Base-by-base conservation (phyloP, 2,113 vertebrate genomes). In the Manacus vitellinus region DNA sequence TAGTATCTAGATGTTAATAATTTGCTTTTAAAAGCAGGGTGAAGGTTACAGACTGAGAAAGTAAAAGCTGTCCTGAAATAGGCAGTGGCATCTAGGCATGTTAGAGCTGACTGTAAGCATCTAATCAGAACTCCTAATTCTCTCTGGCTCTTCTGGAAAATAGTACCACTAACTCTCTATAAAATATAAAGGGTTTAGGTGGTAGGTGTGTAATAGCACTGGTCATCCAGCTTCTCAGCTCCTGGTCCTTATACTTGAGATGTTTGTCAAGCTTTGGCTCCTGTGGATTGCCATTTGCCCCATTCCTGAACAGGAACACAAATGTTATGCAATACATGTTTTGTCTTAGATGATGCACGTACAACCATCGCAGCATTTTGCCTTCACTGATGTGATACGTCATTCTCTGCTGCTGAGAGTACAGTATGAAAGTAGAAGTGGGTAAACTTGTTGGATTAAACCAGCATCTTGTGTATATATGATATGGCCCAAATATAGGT, bases 341-440 rank as follows among this genome's bases (percentile, higher is more conserved):
- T 62, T 44, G 12, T 62, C 46, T 77, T 67, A 16, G 21, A 31
- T 0, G 1, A 31, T 39, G 25, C 8, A 4, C 0, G 0, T 54
- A 4, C 17, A 24, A 14, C 21, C 14, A 8, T 43, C 0, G 1
- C 25, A 39, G 18, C 3, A 6, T 19, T 55, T 80, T 46, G n/a
- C 35, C 37, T 71, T 84, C 35, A 23, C 15, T 83, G 72, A 15
- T 39, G 19, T 0, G 4, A 21, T 47, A n/a, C 3, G 0, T 49
- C 15, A 15, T 63, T 68, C 23, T 81, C 28, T 31, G 6, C 24
- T 47, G 37, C 30, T 30, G 56, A 33, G 28, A 65, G 62, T 43
- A 22, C 25, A 39, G 27, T 43, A n/a, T 56, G 54, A 84, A 90
- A 62, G 6, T 39, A 58, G n/a, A 66, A 56, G 12, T 17, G 12